Conservation (phyloP, 2,113 vertebrate genomes). For the Hemicordylus capensis region DNA sequence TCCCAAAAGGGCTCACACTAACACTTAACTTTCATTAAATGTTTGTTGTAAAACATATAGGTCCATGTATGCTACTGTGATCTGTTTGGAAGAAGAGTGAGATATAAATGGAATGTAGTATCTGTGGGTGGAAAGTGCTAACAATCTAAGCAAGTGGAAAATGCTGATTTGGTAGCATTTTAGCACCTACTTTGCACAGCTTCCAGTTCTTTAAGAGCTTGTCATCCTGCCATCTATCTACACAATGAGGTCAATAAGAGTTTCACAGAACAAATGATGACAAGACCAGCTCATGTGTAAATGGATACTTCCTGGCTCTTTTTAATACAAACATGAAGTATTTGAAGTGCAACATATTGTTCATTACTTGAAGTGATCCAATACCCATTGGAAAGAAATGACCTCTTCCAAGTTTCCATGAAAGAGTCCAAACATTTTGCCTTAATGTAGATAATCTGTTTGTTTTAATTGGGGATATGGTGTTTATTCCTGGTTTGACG, state of each 20-base stretch:
- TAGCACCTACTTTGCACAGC: not conserved
- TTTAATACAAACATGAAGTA: constrained; percentile 7
- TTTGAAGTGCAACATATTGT: constrained; percentile 15
- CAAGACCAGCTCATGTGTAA: constrained; percentile 2
- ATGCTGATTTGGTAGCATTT: not conserved
- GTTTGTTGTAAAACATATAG: not conserved
- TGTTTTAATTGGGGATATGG: too few relatives aligned
- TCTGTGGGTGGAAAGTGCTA: not conserved
- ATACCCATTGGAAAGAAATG: not conserved
- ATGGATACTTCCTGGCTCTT: constrained; percentile 3
- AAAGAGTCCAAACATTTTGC: not conserved
- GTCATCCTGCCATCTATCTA: constrained; percentile 1
- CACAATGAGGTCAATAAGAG: not conserved
- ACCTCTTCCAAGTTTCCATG: constrained; percentile 8
- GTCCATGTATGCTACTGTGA: not conserved
- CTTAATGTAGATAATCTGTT: too few relatives aligned
- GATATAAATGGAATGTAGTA: not conserved
- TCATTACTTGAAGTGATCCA: constrained; percentile 10
- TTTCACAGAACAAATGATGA: constrained; percentile 11
- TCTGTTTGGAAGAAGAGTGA: not conserved
- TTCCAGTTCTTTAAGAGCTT: constrained; percentile 9
- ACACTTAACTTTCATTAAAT: not conserved
- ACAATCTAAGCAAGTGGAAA: not conserved
- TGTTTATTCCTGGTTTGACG: too few relatives aligned
- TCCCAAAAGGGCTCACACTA: not conserved